Evolutionary conservation across 2,888 invertebrate species (phyloP).

Genomic region (Volucella inanis): DNA sequence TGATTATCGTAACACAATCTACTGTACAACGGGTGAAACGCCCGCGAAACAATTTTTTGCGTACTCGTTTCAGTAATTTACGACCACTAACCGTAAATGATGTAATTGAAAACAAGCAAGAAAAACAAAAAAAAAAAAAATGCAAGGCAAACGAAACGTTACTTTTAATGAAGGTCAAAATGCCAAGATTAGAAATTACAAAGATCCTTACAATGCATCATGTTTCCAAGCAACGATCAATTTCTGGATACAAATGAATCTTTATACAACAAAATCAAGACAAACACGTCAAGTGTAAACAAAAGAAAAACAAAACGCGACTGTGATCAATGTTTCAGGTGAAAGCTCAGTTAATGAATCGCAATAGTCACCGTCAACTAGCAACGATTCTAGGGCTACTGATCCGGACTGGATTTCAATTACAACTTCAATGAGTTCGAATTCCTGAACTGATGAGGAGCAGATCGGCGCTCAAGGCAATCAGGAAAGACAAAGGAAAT

Average conservation of each 20-base stretch:
- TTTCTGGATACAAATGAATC: constrained; percentile 25
- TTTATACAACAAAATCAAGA: neutral
- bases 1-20: constrained; percentile 29
- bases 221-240: constrained; percentile 33
- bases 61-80: constrained; percentile 29
- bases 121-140: constrained; percentile 23
- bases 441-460: neutral
- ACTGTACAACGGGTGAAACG: constrained; percentile 32
- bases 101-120: constrained; percentile 9
- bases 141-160: constrained; percentile 25
- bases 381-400: constrained; percentile 33
- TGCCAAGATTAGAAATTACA: constrained; percentile 42
- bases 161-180: constrained; percentile 26
- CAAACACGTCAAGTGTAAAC: neutral
- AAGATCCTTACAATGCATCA: constrained; percentile 31
- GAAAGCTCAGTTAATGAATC: constrained; percentile 11
- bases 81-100: constrained; percentile 7
- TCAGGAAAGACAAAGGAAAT: constrained; percentile 10
- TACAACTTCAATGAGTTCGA: constrained; percentile 6
- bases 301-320: neutral
- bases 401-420: constrained; percentile 41
- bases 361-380: constrained; percentile 17
- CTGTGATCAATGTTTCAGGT: constrained; percentile 34
- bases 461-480: too few species aligned
- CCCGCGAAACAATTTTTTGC: constrained; percentile 14